Conservation (phyloP, 2,888 invertebrate species). For the Eulithis testata region DNA sequence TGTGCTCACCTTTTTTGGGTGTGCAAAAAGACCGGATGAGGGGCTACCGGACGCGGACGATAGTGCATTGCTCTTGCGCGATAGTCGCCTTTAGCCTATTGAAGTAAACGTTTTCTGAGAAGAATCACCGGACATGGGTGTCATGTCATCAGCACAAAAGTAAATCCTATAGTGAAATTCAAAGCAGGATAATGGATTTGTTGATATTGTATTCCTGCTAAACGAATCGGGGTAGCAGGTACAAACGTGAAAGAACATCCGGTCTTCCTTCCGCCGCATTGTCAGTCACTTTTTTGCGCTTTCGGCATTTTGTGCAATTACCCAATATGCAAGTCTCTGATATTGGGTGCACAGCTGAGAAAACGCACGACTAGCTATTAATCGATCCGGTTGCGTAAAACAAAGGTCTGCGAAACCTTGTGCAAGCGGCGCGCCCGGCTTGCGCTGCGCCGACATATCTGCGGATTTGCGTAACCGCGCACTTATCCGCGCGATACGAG, state of each 20-base stretch:
- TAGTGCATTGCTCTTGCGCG: slow-evolving; percentile 71
- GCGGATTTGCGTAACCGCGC: slow-evolving; percentile 83
- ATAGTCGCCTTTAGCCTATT: slow-evolving; percentile 62
- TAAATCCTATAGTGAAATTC: slow-evolving; percentile 55
- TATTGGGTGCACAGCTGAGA: slow-evolving; percentile 75
- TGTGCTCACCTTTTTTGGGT: slow-evolving; percentile 83
- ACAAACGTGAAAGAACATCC: slow-evolving; percentile 53
- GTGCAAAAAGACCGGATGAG: slow-evolving; percentile 80
- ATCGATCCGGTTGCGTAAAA: slow-evolving; percentile 84
- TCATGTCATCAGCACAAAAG: slow-evolving; percentile 69
- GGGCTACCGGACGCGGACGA: slow-evolving; percentile 75
- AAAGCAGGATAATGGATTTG: slow-evolving; percentile 35
- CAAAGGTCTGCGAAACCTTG: slow-evolving; percentile 84
- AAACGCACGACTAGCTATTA: slow-evolving; percentile 81
- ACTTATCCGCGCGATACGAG: slow-evolving; percentile 80
- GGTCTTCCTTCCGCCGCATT: slow-evolving; percentile 56
- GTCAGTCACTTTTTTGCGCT: slow-evolving; percentile 40
- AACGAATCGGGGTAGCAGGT: slow-evolving; percentile 51
- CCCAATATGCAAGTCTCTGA: slow-evolving; percentile 53
- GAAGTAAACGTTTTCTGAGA: slow-evolving; percentile 52
- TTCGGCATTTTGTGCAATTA: slow-evolving; percentile 51
- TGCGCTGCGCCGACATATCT: slow-evolving; percentile 82
- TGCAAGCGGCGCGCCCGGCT: slow-evolving; percentile 78
- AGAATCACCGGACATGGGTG: slow-evolving; percentile 72
- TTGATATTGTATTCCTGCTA: slow-evolving; percentile 38